A percentile compares a stretch with the other conserved stretches of the same genome.
phyloP scores from a whole-genome alignment of 1,140 invertebrate species.

The Zaprionus kolodkinae region DNA sequence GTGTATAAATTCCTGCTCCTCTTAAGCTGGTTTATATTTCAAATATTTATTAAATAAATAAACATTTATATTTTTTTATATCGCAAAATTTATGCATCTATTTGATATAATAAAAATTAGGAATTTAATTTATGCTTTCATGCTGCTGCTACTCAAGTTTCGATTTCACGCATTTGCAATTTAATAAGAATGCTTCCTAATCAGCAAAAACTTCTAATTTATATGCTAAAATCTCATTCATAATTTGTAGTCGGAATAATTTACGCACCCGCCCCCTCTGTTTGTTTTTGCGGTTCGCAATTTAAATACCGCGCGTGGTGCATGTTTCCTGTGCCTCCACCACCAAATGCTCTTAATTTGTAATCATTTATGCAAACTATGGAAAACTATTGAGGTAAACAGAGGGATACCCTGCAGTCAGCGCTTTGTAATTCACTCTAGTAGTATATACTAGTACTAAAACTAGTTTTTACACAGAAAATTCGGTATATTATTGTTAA shows the following conservation, averaged over 20 bases:
- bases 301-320: conserved; percentile 28
- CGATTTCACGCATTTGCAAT: conserved; percentile 45
- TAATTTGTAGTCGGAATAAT: conserved; percentile 23
- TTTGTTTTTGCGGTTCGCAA: conserved; percentile 14
- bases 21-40: background rate
- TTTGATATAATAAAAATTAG: conserved; percentile 8
- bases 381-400: background rate
- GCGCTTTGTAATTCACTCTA: too few relatives aligned
- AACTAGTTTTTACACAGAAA: too few relatives aligned
- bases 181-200: conserved; percentile 36
- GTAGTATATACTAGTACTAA: too few relatives aligned
- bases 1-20: conserved; percentile 2
- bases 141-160: conserved; percentile 52
- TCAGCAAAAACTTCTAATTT: conserved; percentile 25
- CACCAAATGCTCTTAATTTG: conserved; percentile 38
- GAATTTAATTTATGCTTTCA: conserved; percentile 17
- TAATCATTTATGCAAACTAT: conserved; percentile 29
- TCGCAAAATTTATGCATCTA: background rate
- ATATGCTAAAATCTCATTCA: conserved; percentile 42
- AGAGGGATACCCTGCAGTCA: conserved; percentile 9
- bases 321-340: conserved; percentile 30
- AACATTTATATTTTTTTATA: background rate
- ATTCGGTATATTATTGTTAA: too few relatives aligned
- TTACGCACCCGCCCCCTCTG: conserved; percentile 6
- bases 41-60: too few relatives aligned